Conservation (phyloP, 2,888 invertebrate genomes). For the Eucera pruinosa region DNA sequence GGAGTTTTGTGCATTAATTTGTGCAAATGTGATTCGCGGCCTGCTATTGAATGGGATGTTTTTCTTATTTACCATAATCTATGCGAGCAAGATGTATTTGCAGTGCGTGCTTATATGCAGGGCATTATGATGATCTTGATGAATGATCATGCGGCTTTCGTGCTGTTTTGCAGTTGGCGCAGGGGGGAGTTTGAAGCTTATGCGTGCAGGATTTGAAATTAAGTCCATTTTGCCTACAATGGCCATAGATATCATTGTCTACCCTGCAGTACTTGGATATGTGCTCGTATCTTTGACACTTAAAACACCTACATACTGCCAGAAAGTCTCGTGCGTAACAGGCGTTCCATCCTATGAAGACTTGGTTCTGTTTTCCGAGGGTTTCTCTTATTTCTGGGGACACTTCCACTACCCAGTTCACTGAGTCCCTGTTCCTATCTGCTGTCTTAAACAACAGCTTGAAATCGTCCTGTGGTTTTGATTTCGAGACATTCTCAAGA, state of each 20-base stretch:
- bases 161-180: conserved; percentile 2
- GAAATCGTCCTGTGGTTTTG: background rate
- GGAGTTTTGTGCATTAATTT: background rate
- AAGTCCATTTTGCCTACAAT: background rate
- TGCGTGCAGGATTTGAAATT: background rate
- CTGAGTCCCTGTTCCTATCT: background rate
- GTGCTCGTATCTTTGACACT: too few species aligned
- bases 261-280: too few species aligned
- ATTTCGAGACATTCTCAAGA: background rate
- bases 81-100: background rate
- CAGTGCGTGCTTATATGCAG: background rate
- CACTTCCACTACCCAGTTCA: background rate
- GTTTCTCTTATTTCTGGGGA: too few species aligned
- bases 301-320: too few species aligned
- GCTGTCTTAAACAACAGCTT: background rate
- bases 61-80: conserved; percentile 1
- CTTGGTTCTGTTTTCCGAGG: too few species aligned
- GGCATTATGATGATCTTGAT: background rate
- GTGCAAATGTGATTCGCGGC: background rate
- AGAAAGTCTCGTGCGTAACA: too few species aligned
- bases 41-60: background rate
- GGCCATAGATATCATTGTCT: background rate
- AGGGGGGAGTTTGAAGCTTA: background rate
- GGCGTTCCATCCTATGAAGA: too few species aligned
- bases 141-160: background rate